These are phyloP conservation scores for Sphaerodactylus townsendi DNA, from an alignment of 2,113 vertebrate species.

Conservation along the genomic window DNA sequence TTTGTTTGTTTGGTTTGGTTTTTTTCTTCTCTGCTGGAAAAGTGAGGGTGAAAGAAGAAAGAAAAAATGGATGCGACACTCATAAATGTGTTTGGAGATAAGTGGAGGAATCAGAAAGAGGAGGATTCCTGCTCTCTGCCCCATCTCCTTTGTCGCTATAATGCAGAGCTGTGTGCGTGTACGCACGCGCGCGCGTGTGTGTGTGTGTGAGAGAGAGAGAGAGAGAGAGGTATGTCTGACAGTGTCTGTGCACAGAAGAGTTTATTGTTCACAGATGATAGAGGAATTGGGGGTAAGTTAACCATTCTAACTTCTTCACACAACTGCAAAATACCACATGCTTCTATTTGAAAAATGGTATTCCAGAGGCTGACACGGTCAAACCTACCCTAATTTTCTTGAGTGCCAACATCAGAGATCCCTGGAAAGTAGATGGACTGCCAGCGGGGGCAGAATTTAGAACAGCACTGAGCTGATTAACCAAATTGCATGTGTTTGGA, in stretches of 20 bases:
- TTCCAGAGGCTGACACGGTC: background rate
- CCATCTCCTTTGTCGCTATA: background rate
- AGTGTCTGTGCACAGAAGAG: too few species aligned
- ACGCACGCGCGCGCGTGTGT: too few species aligned
- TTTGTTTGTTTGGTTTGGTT: too few species aligned
- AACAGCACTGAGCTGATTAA: background rate
- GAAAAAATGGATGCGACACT: too few species aligned
- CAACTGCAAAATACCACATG: background rate
- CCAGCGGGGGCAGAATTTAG: background rate
- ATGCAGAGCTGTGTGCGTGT: background rate
- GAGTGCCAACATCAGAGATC: background rate
- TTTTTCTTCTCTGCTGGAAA: too few species aligned
- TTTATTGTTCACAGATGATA: too few species aligned
- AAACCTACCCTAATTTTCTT: background rate
- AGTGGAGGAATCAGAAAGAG: too few species aligned
- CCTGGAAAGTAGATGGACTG: background rate
- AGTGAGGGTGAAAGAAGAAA: too few species aligned
- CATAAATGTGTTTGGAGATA: too few species aligned
- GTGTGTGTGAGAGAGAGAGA: too few species aligned
- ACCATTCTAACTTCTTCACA: background rate
- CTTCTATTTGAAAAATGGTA: background rate
- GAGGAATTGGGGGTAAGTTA: background rate
- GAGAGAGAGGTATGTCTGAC: background rate
- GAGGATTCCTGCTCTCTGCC: too few species aligned
- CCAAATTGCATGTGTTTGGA: background rate